Conservation (phyloP, 30 jellyfish, hydroid and myxozoan genomes). For the Catostylus mosaicus region DNA sequence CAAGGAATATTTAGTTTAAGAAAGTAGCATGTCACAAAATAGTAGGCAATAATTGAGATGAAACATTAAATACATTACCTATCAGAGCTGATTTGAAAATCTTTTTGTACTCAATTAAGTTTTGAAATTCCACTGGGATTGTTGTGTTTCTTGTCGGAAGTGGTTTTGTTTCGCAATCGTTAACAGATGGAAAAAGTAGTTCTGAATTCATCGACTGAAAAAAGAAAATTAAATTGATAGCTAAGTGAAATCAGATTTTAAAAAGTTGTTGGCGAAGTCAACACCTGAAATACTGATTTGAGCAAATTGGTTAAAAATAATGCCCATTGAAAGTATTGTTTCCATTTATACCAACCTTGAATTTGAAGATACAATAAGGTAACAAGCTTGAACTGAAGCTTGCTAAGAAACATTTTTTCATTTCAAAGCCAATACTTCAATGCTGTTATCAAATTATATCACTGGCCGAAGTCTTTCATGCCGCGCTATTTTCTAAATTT, state of each 20-base stretch:
- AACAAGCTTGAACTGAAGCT: not conserved
- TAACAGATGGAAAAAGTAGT: conserved; percentile 38
- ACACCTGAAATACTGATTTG: no score
- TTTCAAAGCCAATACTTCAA: no score
- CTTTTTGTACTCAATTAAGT: conserved; percentile 49
- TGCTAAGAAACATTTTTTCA: no score
- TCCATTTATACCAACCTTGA: not conserved
- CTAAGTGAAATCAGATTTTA: not conserved
- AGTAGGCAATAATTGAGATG: not conserved
- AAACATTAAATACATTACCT: conserved; percentile 14
- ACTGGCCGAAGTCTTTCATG: no score
- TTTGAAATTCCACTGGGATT: conserved; percentile 44
- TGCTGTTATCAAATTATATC: no score
- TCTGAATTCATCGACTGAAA: conserved; percentile 20
- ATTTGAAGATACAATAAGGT: not conserved
- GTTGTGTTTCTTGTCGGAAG: conserved; percentile 45
- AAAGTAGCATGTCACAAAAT: not conserved
- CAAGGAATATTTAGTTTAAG: not conserved
- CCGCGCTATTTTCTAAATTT: no score
- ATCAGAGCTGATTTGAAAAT: conserved; percentile 56
- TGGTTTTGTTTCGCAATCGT: conserved; percentile 41
- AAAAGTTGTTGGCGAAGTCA: not conserved
- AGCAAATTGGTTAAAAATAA: no score
- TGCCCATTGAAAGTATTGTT: not conserved
- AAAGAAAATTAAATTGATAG: not conserved